Evolutionary conservation across 2,113 vertebrate genomes (phyloP), one percentile per base, ranked within the genome.

Genomic region (Thalassarche chlororhynchos): DNA sequence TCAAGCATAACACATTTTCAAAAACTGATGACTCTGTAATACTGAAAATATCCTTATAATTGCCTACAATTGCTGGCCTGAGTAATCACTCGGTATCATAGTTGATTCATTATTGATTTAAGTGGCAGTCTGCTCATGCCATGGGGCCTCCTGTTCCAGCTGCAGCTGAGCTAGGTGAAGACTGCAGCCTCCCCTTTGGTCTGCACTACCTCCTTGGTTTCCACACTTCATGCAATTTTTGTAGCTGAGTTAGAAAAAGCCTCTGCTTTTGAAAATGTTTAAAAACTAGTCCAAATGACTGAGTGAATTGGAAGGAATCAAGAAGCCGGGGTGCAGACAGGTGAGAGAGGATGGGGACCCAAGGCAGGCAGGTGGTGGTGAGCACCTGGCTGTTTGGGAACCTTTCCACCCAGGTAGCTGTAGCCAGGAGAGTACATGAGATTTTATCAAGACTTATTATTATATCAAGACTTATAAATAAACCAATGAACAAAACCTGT

Each of bases 81-180:
- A 47, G 26, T 66, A 66, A 70, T 69, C 18, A 51, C 36, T 58
- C 1, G 5, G 17, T 70, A 47, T 54, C 17, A 19, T 0, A 54
- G 13, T 5, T 81, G 49, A 51, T 62, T 7, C 31, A 13, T 68
- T 74, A 51, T 8, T 86, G 58, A 40, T 77, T 69, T 69, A 86
- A 74, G n/a, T 47, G 28, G 26, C 21, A 64, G 8, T 7, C 0
- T 2, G 6, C 6, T 49, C 12, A 5, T 54, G 34, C 19, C 12
- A 3, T 44, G 21, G 16, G 23, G 10, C 34, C 19, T 83, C 25
- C n/a, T 89, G 17, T 49, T 79, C 26, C 60, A 71, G 64, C 24
- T 74, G 68, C 29, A 76, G 36, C 61, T 68, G 55, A 62, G 17
- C 9, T 10, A 29, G 16, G 5, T 75, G 25, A 79, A 79, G 24